These are phyloP conservation scores for Drosophila lutescens DNA, from an alignment of 2,888 invertebrate genomes.

Conservation along the genomic window DNA sequence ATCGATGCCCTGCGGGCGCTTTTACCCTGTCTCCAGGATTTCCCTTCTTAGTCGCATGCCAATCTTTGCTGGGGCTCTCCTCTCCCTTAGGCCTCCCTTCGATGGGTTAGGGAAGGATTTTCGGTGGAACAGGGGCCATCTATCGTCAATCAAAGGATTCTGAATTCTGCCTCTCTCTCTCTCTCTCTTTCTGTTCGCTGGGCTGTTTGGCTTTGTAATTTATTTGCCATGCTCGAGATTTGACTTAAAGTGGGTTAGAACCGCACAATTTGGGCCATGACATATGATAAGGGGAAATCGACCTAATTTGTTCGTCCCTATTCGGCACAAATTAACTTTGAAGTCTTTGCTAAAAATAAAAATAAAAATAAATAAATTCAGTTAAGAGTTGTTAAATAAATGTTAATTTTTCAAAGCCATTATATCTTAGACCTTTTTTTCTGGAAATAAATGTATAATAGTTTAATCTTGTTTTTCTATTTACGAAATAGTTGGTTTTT, in stretches of 20 bases:
- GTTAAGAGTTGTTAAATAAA: not conserved
- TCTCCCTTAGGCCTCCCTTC: not conserved
- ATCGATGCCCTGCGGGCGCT: constrained; percentile 39
- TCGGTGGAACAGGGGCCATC: constrained; percentile 20
- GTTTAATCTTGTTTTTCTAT: too few species aligned
- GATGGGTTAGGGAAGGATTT: constrained; percentile 14
- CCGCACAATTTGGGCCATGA: constrained; percentile 34
- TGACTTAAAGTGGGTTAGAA: constrained; percentile 23
- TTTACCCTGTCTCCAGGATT: not conserved
- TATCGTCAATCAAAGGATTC: constrained; percentile 29
- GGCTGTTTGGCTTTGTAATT: constrained; percentile 35
- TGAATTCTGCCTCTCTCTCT: not conserved
- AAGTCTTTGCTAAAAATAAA: not conserved
- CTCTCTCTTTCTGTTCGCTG: not conserved
- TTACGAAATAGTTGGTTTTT: too few species aligned
- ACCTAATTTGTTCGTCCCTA: constrained; percentile 19
- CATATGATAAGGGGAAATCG: constrained; percentile 39
- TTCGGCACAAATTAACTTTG: not conserved
- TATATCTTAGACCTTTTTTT: too few species aligned
- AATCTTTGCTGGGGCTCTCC: constrained; percentile 5
- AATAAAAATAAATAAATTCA: not conserved
- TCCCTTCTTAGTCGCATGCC: constrained; percentile 17
- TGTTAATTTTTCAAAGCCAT: too few species aligned
- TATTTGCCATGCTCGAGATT: constrained; percentile 40
- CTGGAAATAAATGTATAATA: too few species aligned